Evolutionary conservation across 2,888 invertebrate species (phyloP).

Genomic region (Agapostemon virescens): DNA sequence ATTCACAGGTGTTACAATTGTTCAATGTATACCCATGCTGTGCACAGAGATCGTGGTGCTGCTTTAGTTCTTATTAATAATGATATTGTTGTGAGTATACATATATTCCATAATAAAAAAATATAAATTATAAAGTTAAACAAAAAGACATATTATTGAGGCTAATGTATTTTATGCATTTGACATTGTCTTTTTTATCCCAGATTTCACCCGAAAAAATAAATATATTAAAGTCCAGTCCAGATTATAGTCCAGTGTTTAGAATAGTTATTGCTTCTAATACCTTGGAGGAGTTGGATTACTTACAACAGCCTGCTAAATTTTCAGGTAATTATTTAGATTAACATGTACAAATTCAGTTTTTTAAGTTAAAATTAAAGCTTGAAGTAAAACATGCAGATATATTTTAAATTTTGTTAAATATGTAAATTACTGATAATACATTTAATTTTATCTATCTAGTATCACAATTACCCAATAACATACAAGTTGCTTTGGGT

Average conservation of each 20-base stretch:
- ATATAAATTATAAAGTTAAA: neutral
- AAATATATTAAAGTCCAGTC: slow-evolving; percentile 83
- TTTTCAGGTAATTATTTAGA: slow-evolving; percentile 72
- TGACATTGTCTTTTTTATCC: slow-evolving; percentile 63
- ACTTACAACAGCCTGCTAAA: slow-evolving; percentile 72
- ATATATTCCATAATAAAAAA: neutral
- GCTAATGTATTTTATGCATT: slow-evolving; percentile 10
- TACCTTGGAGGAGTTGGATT: slow-evolving; percentile 81
- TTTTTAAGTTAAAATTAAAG: neutral
- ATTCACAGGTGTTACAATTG: slow-evolving; percentile 86
- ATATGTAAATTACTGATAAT: slow-evolving; percentile 20
- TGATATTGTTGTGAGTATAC: slow-evolving; percentile 83
- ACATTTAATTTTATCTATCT: slow-evolving; percentile 41
- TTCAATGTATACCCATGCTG: slow-evolving; percentile 84
- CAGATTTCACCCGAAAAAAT: slow-evolving; percentile 84
- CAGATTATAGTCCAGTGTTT: slow-evolving; percentile 87
- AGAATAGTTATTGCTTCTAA: slow-evolving; percentile 85
- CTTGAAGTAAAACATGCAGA: neutral
- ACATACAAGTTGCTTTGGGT: slow-evolving; percentile 83
- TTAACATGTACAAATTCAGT: neutral
- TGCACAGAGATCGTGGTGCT: slow-evolving; percentile 83
- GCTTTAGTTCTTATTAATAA: slow-evolving; percentile 82
- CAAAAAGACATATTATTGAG: neutral
- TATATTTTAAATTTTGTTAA: neutral
- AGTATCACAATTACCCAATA: slow-evolving; percentile 81